phyloP scores from a whole-genome alignment of 1,140 invertebrate genomes.

The Aphidius ervi region DNA sequence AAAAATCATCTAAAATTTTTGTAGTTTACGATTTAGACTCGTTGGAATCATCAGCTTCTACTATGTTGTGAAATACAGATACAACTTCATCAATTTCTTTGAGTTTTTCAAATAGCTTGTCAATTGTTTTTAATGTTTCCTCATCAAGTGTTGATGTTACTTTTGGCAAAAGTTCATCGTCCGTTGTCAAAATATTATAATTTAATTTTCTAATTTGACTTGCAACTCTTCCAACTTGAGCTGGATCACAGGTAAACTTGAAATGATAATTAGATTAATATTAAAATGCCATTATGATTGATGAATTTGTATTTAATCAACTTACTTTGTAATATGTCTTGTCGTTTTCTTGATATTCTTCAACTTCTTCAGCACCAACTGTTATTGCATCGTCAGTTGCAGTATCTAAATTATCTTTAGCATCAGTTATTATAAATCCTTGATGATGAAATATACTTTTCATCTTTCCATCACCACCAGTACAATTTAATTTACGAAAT shows the following conservation, averaged over 20 bases:
- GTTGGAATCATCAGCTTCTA: too few species aligned
- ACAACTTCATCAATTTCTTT: slow-evolving; percentile 49
- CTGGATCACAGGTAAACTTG: slow-evolving; percentile 49
- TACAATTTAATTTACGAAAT: slow-evolving; percentile 45
- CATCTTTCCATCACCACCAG: slow-evolving; percentile 38
- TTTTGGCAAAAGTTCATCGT: slow-evolving; percentile 50
- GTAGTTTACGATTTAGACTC: too few species aligned
- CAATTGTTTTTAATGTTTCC: slow-evolving; percentile 40
- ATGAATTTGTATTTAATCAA: background rate
- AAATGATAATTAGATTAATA: slow-evolving; percentile 26
- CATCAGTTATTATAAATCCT: slow-evolving; percentile 52
- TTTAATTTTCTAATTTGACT: slow-evolving; percentile 43
- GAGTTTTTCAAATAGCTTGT: slow-evolving; percentile 48
- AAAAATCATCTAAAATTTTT: too few species aligned
- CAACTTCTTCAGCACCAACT: slow-evolving; percentile 60
- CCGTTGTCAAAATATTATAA: slow-evolving; percentile 50
- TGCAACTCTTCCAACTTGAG: slow-evolving; percentile 36
- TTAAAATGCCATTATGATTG: background rate
- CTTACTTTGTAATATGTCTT: slow-evolving; percentile 43
- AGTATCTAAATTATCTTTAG: slow-evolving; percentile 46
- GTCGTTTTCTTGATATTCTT: slow-evolving; percentile 47
- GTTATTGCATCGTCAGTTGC: slow-evolving; percentile 63
- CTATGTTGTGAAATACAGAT: slow-evolving; percentile 55
- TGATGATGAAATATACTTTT: slow-evolving; percentile 52
- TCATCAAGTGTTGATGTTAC: slow-evolving; percentile 44